phyloP scores from a whole-genome alignment of 2,113 vertebrate genomes.

The Trichechus manatus region DNA sequence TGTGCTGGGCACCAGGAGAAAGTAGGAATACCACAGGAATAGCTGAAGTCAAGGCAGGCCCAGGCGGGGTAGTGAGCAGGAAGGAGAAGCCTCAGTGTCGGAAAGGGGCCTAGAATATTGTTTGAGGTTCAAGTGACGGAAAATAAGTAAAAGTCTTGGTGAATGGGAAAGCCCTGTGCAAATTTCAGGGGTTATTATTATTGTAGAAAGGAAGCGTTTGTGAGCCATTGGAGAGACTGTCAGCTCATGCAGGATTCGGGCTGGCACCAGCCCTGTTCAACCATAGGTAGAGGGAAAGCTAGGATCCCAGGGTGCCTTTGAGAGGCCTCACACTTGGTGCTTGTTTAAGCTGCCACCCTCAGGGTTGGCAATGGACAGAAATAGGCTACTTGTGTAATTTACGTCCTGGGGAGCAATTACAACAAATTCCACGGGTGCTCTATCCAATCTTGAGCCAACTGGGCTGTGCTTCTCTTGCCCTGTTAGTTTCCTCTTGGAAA shows the following conservation, averaged over 20 bases:
- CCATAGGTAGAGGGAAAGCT: neutral
- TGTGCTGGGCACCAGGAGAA: neutral
- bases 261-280: neutral
- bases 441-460: neutral
- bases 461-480: neutral
- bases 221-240: neutral
- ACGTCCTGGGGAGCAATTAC: neutral
- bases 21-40: neutral
- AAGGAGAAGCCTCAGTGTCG: too few species aligned
- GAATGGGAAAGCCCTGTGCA: neutral
- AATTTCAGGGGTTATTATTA: neutral
- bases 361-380: neutral
- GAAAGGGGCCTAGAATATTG: neutral
- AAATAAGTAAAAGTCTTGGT: neutral
- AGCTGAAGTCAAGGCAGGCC: neutral
- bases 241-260: neutral
- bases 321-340: slow-evolving; percentile 13
- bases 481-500: slow-evolving; percentile 48
- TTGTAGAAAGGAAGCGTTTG: neutral
- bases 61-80: neutral
- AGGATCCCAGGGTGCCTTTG: neutral
- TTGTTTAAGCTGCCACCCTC: neutral
- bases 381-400: neutral
- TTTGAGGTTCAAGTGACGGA: neutral
- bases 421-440: slow-evolving; percentile 14